A percentile compares a stretch with the other conserved stretches of the same genome.
Conservation (phyloP, 1,140 invertebrate genomes). For the Drosophila rufa region DNA sequence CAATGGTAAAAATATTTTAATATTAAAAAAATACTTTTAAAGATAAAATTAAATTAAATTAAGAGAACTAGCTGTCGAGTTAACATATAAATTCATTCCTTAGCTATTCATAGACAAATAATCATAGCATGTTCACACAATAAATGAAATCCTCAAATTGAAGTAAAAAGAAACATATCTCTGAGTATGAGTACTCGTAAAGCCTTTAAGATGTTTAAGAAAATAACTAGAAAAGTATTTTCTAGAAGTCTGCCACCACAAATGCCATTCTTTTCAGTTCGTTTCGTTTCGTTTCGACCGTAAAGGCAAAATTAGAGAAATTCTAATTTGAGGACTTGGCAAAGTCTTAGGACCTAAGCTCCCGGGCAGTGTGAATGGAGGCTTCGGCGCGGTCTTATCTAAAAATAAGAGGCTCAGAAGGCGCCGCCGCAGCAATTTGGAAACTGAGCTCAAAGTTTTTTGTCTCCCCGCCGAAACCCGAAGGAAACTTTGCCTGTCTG, state of each 20-base stretch:
- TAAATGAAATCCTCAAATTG: not conserved
- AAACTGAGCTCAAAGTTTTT: slow-evolving; percentile 64
- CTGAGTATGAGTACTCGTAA: not conserved
- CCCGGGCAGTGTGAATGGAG: slow-evolving; percentile 26
- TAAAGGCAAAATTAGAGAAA: slow-evolving; percentile 32
- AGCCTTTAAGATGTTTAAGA: slow-evolving; percentile 1
- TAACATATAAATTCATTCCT: not conserved
- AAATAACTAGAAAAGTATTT: slow-evolving; percentile 1
- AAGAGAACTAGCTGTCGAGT: no score
- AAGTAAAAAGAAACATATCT: not conserved
- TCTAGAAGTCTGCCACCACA: slow-evolving; percentile 13
- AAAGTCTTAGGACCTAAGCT: slow-evolving; percentile 26
- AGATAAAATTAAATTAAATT: no score
- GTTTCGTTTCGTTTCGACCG: slow-evolving; percentile 2
- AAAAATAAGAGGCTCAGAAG: slow-evolving; percentile 63
- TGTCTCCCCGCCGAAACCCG: slow-evolving; percentile 16
- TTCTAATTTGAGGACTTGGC: slow-evolving; percentile 50
- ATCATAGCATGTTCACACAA: not conserved
- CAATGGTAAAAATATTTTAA: no score
- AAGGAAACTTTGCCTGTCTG: slow-evolving; percentile 61
- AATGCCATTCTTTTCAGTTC: slow-evolving; percentile 5
- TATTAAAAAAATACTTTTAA: no score
- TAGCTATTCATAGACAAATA: not conserved
- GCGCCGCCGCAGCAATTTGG: slow-evolving; percentile 48
- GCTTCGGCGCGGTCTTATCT: slow-evolving; percentile 54